Evolutionary conservation across 2,797 vertebrate genomes (phyloP).

Genomic region (Premnoplex brunnescens): DNA sequence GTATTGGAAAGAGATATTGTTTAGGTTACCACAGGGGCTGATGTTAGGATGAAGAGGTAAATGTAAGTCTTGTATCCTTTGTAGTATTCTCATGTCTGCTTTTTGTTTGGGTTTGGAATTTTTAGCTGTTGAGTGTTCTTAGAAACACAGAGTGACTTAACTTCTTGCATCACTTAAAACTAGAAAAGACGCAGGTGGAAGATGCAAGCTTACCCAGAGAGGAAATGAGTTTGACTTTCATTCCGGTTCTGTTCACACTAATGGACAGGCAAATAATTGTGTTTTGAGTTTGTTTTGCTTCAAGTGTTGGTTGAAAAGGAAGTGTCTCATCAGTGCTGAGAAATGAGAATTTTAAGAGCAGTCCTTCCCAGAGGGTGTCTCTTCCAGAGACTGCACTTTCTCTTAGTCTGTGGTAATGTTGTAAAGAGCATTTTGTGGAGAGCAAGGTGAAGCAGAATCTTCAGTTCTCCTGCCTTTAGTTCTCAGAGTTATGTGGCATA

Average conservation of each 20-base stretch:
- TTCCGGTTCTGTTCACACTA: neutral
- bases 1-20: neutral
- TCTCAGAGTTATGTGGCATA: neutral
- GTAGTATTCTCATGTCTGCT: neutral
- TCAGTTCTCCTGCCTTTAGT: neutral
- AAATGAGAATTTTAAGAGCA: neutral
- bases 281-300: neutral
- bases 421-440: neutral
- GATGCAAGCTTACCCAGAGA: neutral
- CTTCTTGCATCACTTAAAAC: neutral
- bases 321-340: neutral
- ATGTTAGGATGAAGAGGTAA: neutral
- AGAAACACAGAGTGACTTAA: neutral
- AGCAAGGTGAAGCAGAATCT: neutral
- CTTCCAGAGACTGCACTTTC: neutral
- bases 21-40: neutral
- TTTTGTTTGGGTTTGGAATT: neutral
- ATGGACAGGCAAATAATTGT: neutral
- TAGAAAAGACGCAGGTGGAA: neutral
- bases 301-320: neutral
- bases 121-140: neutral
- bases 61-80: neutral
- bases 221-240: neutral
- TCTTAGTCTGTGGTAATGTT: neutral
- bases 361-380: neutral